Base-by-base conservation (phyloP, 2,113 vertebrate species). In the Ptychochromis oligacanthus region DNA sequence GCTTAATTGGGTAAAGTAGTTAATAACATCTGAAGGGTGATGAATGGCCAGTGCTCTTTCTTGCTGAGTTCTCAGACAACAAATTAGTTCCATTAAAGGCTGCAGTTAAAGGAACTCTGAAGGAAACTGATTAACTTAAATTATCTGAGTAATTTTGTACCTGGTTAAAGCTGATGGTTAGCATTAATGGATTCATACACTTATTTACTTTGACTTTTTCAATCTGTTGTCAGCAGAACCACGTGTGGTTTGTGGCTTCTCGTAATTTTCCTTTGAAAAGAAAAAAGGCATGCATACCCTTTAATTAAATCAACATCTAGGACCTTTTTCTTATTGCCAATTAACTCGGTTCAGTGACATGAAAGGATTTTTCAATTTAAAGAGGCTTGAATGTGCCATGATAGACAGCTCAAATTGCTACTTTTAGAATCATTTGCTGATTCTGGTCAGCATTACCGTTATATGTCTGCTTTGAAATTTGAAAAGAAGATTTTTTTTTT, bases 21-120 rank as follows among this genome's bases (percentile, higher is more conserved):
- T 96, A 95, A 94, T 94, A 95, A 91, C 89, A 90, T 93, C 90
- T 95, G 93, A 93, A 93, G 93, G 87, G 86, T 94, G 93, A 95
- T 95, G 90, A 94, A 95, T 94, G 90, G 91, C 90, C 84, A 85
- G 77, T 80, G 88, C 90, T 91, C 90, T 85, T 85, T 92, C 89
- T 91, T 89, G 91, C 88, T 83, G 91, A 93, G 90, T 92, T 92
- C 89, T 87, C 81, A 93, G 89, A 94, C 93, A 94, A 95, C 93
- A 94, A 96, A 95, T 94, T 93, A 93, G 84, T 89, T 86, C 85
- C 87, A 94, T 95, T 96, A 94, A 95, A 91, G 87, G 83, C 91
- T 79, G 87, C 90, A 87, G 91, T 94, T 93, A 94, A 91, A 93
- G 84, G 88, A 94, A 89, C 86, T 93, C 89, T 85, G 80, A 89